Conservation (phyloP, 2,797 vertebrate genomes). For the Coendou prehensilis region DNA sequence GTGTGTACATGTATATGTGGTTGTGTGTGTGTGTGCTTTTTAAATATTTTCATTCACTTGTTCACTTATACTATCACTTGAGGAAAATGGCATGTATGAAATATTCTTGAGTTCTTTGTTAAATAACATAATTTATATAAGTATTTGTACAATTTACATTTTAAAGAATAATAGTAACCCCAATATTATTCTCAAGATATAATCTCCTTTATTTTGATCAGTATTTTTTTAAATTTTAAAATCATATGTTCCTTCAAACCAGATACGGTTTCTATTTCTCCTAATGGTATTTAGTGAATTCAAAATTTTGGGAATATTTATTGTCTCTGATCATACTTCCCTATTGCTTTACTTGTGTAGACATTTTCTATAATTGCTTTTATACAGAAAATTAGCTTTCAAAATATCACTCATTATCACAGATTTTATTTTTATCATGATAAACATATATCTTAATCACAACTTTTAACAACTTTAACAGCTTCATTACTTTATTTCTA, state of each 20-base stretch:
- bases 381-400: background rate
- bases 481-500: background rate
- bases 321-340: background rate
- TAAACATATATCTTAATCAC: background rate
- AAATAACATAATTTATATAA: background rate
- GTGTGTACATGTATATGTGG: background rate
- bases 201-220: background rate
- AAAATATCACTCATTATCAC: background rate
- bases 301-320: background rate
- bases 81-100: background rate
- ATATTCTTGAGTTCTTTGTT: background rate
- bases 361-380: background rate
- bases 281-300: background rate
- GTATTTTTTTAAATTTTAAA: background rate
- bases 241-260: background rate
- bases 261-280: background rate
- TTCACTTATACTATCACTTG: background rate
- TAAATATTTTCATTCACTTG: background rate
- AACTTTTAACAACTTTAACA: background rate
- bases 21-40: too few species aligned
- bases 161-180: background rate
- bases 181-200: background rate
- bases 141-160: background rate
- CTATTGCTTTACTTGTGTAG: background rate
- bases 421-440: background rate